Evolutionary conservation across 2,888 invertebrate genomes (phyloP).

Genomic region (Smittia sp.): DNA sequence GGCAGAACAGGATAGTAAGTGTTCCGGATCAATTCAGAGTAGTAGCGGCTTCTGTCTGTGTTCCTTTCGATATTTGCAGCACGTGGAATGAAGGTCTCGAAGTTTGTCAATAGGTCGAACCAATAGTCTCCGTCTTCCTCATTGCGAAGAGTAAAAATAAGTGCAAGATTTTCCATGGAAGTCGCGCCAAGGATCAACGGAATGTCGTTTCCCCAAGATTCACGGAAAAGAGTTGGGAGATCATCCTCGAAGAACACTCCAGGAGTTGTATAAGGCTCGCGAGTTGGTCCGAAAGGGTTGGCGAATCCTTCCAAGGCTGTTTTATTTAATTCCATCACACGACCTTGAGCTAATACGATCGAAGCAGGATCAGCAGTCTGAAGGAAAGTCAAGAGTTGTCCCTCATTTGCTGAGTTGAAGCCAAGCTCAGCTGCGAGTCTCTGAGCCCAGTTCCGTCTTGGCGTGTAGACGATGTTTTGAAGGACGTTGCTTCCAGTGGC

Average conservation of each 20-base stretch:
- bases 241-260: conserved; percentile 48
- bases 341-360: background rate
- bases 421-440: background rate
- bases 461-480: no score
- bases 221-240: conserved; percentile 46
- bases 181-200: background rate
- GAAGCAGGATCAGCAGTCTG: conserved; percentile 44
- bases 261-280: conserved; percentile 50
- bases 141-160: background rate
- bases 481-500: no score
- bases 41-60: conserved; percentile 19
- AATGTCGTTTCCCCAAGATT: conserved; percentile 48
- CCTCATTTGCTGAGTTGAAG: background rate
- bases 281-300: conserved; percentile 50
- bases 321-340: no score
- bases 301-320: conserved; percentile 1
- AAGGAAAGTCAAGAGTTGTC: conserved; percentile 49
- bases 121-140: background rate
- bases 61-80: conserved; percentile 48
- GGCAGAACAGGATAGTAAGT: background rate
- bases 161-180: background rate
- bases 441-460: no score
- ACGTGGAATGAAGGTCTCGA: background rate
- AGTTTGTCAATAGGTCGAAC: background rate
- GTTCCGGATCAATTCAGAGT: background rate